Evolutionary conservation across 2,797 vertebrate genomes (phyloP), one percentile per base, ranked within the genome.

Genomic region (Enteromius afrohamiltoni): DNA sequence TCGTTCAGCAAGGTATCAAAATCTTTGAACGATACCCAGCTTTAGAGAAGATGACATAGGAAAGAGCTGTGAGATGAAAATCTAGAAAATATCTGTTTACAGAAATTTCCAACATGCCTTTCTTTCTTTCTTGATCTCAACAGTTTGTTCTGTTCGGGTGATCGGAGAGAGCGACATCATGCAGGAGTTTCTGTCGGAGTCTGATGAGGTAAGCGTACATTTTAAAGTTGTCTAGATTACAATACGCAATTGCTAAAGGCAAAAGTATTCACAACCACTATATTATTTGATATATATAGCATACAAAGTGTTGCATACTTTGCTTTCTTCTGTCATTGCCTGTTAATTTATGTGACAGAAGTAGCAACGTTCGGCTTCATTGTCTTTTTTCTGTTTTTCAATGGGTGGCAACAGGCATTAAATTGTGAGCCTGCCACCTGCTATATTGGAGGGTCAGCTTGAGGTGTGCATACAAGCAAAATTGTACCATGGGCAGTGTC

Each of bases 81-180:
- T 40, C 58, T 65, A 37, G n/a, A 45, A 77, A 40, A 34, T 31
- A 58, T 19, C 11, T 47, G 40, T 40, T 60, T 53, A 49, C 62
- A n/a, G 71, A n/a, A 42, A 26, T 71, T 60, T 47, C 31, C 45
- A 40, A 69, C 34, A 16, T 76, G 17, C 17, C n/a, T 13, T 37
- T 83, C 5, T 13, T 37, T 83, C 5, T 42, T 40, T 62, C 21
- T 26, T 73, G 34, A 19, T 73, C 31, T 49, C 17, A 5, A 23
- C 88, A 99, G 97, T 97, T 42, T 99, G 97, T 85, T 99, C 98
- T 14, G 97, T 98, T 83, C 95, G 97, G 11, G 96, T 98, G 78
- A 97, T 99, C 3, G 98, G 98, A 2, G 97, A 99, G 93, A 98
- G 97, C 23, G 97, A 99, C 91, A 95, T 99, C 93, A 97, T 99